Base-by-base conservation (phyloP, 1,140 invertebrate genomes). In the Leptestheria dahalacensis region DNA sequence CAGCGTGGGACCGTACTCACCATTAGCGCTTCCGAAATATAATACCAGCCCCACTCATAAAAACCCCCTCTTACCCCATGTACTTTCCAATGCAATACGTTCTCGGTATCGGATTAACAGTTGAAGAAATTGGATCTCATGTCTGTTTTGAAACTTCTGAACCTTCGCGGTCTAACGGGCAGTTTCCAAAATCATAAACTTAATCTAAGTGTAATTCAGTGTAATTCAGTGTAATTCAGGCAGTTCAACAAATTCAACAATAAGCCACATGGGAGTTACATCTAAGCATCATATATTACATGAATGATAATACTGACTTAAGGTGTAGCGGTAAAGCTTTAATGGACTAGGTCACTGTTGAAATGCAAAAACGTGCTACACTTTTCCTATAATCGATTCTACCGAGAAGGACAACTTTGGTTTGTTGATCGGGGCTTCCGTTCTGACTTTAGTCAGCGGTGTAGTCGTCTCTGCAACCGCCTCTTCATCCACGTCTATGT, bases 401-500 rank as follows among this genome's bases (percentile, higher is more conserved):
- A 68, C 67, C 15, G 66, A 67, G 59, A 68, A 68, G 2, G 67
- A 67, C 41, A 68, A 48, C 46, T 66, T 67, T 1, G 57, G 57
- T 48, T 65, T 65, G 6, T 41, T 48, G 15, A 25, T 20, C 9
- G n/a, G 47, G 25, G 48, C 47, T 47, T 55, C 21, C 9, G n/a
- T 21, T 55, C 4, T 51, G 29, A 57, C 2, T 33, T 23, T 15
- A 48, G 15, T 55, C 11, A n/a, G 50, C 47, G 59, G 20, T 10
- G 24, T 58, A 2, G 51, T 18, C 33, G 41, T n/a, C 18, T 48
- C 20, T 23, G 41, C 20, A 25, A 20, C 26, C 3, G 51, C 11
- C 18, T 1, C 20, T 20, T 55, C 41, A 21, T 48, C 10, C 12
- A 50, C 24, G 20, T 41, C 53, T 4, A 58, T 20, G n/a, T 55